These are phyloP conservation scores for Jacana jacana DNA, from an alignment of 2,113 vertebrate species.

Conservation along the genomic window DNA sequence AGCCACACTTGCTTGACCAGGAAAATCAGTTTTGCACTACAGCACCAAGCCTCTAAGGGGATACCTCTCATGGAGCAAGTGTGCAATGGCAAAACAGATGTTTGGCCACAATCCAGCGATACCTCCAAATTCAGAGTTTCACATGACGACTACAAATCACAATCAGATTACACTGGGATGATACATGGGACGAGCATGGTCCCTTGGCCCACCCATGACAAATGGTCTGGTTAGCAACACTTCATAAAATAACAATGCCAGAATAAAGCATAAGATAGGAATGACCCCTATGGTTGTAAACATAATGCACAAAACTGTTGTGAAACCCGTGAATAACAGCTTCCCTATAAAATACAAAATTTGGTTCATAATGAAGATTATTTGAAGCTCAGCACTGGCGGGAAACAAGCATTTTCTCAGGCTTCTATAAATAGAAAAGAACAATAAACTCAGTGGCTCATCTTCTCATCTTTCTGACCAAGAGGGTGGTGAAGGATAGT, in stretches of 20 bases:
- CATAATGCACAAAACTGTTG: background rate
- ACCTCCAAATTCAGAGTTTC: background rate
- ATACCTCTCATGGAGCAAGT: background rate
- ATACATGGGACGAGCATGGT: background rate
- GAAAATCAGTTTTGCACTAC: background rate
- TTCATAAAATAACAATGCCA: background rate
- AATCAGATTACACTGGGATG: rapidly evolving
- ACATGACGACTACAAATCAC: background rate
- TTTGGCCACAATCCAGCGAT: background rate
- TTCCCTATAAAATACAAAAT: background rate
- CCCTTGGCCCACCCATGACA: background rate
- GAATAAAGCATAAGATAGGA: background rate
- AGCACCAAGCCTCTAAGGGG: background rate
- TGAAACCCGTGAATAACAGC: background rate
- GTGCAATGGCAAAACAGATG: background rate
- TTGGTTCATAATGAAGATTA: background rate
- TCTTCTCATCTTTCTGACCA: background rate
- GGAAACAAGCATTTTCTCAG: background rate
- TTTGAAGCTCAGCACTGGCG: background rate
- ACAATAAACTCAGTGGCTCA: background rate
- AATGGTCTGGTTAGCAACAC: background rate
- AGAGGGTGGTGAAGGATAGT: background rate
- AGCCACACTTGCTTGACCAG: rapidly evolving
- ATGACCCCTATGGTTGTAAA: background rate
- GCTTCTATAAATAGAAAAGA: background rate